Percentiles rank a stretch among this genome's conserved stretches.
Evolutionary conservation across 1,140 invertebrate genomes (phyloP).

Genomic region (Temnothorax curvispinosus): DNA sequence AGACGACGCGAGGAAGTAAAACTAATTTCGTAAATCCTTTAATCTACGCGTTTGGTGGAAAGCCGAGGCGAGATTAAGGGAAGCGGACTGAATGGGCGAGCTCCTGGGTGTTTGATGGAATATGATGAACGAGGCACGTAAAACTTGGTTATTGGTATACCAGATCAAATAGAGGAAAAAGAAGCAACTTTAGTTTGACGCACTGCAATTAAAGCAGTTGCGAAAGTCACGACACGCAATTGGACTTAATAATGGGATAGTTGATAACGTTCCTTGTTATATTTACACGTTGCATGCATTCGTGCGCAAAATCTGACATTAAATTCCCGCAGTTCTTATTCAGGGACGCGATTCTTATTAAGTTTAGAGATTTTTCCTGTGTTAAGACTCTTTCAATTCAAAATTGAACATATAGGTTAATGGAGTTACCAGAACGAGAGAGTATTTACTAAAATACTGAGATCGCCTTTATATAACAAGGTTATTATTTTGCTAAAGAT

Average conservation of each 20-base stretch:
- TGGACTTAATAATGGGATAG: constrained; percentile 34
- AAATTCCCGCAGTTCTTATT: background rate
- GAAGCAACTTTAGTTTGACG: constrained; percentile 54
- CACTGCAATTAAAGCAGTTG: constrained; percentile 67
- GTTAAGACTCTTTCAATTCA: constrained; percentile 53
- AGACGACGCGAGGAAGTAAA: constrained; percentile 72
- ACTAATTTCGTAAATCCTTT: constrained; percentile 78
- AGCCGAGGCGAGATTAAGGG: constrained; percentile 67
- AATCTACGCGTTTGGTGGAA: constrained; percentile 74
- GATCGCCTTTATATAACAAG: constrained; percentile 24
- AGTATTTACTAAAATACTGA: constrained; percentile 2
- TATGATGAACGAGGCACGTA: constrained; percentile 79
- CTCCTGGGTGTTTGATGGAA: constrained; percentile 78
- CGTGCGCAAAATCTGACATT: background rate
- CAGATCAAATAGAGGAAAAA: constrained; percentile 68
- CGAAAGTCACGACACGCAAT: constrained; percentile 49
- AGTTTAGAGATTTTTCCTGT: constrained; percentile 45
- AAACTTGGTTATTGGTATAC: constrained; percentile 76
- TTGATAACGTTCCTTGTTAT: constrained; percentile 6
- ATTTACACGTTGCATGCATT: constrained; percentile 36
- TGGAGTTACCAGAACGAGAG: too few relatives aligned
- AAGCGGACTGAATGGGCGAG: constrained; percentile 67
- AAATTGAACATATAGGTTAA: background rate
- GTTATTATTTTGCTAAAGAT: constrained; percentile 7
- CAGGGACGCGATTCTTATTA: constrained; percentile 38